Evolutionary conservation across 1,140 invertebrate genomes (phyloP).

Genomic region (Drosophila lini): DNA sequence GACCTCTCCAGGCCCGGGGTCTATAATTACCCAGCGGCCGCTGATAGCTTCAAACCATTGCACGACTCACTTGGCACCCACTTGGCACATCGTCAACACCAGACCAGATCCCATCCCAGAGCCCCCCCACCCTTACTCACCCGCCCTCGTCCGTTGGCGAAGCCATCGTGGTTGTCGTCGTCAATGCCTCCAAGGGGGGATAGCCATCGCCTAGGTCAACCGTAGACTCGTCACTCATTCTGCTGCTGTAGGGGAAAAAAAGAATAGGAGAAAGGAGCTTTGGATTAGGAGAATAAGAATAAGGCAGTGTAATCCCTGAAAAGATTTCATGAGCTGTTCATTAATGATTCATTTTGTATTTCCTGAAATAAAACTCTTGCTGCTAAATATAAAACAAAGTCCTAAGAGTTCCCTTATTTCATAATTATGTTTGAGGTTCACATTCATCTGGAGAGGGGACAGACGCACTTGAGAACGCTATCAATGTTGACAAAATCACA

Average conservation of each 20-base stretch:
- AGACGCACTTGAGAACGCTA: constrained; percentile 14
- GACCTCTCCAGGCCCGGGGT: constrained; percentile 44
- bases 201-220: constrained; percentile 21
- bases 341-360: constrained; percentile 2
- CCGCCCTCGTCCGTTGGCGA: constrained; percentile 57
- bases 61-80: constrained; percentile 30
- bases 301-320: too few species aligned
- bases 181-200: constrained; percentile 38
- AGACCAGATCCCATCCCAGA: background rate
- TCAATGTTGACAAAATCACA: constrained; percentile 21
- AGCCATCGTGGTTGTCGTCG: constrained; percentile 26
- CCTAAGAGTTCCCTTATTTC: background rate
- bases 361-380: background rate
- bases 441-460: constrained; percentile 7
- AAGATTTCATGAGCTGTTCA: too few species aligned
- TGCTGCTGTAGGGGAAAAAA: constrained; percentile 14
- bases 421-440: constrained; percentile 1
- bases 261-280: background rate
- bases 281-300: background rate
- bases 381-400: background rate
- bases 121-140: constrained; percentile 31
- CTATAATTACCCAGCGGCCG: constrained; percentile 68
- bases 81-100: constrained; percentile 18
- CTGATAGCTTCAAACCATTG: constrained; percentile 62
- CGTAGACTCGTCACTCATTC: constrained; percentile 63